Conservation (phyloP, 2,888 invertebrate genomes). For the Flabesymbios commensalis region DNA sequence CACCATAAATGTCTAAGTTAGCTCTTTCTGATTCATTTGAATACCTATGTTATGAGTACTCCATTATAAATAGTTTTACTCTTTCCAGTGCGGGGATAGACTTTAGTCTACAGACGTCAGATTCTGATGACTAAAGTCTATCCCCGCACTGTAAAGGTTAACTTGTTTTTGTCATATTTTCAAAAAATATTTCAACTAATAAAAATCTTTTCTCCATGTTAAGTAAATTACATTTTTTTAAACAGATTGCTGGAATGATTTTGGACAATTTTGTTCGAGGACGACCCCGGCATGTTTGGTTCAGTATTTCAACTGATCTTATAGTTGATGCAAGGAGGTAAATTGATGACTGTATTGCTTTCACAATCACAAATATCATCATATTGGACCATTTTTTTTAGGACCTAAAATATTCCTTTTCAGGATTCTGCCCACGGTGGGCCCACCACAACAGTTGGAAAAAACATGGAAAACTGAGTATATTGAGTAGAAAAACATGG, state of each 20-base stretch:
- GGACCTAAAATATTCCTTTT: no score
- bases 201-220: not conserved
- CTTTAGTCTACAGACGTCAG: no score
- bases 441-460: no score
- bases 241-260: conserved; percentile 56
- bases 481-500: no score
- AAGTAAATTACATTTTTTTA: not conserved
- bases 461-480: no score
- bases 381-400: no score
- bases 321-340: conserved; percentile 57
- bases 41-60: not conserved
- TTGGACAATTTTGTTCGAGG: conserved; percentile 56
- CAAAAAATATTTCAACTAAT: not conserved
- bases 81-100: not conserved
- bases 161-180: not conserved
- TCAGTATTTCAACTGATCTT: conserved; percentile 56
- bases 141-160: not conserved
- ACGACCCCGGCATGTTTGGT: conserved; percentile 56
- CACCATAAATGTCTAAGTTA: not conserved
- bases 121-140: not conserved
- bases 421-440: no score
- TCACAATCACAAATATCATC: no score
- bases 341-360: no score
- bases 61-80: not conserved
- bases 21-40: not conserved